Evolutionary conservation across 2,888 invertebrate genomes (phyloP).

Genomic region (Phytoseiulus persimilis): DNA sequence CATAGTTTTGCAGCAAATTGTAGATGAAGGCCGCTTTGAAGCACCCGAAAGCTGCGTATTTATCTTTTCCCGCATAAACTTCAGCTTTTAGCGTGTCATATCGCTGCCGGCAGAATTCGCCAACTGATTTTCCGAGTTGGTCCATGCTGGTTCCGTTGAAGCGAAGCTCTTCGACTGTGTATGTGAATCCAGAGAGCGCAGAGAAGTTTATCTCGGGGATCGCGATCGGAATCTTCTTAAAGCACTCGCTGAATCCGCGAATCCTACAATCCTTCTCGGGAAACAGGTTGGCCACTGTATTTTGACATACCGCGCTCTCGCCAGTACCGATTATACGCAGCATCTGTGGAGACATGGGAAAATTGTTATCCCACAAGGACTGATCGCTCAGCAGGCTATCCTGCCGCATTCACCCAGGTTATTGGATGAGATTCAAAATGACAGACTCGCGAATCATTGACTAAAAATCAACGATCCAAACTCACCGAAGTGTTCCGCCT

Average conservation of each 20-base stretch:
- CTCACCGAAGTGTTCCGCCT: slow-evolving; percentile 45
- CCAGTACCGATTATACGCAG: slow-evolving; percentile 44
- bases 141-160: slow-evolving; percentile 47
- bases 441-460: too few species aligned
- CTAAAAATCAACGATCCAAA: background rate
- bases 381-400: too few species aligned
- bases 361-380: too few species aligned
- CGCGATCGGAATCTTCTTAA: slow-evolving; percentile 43
- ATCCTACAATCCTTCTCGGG: slow-evolving; percentile 43
- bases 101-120: slow-evolving; percentile 42
- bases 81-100: slow-evolving; percentile 16
- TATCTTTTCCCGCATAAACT: slow-evolving; percentile 41
- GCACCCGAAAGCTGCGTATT: slow-evolving; percentile 40
- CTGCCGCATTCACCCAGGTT: too few species aligned
- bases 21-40: slow-evolving; percentile 41
- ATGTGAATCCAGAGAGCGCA: slow-evolving; percentile 54
- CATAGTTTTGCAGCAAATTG: slow-evolving; percentile 41
- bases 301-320: slow-evolving; percentile 44
- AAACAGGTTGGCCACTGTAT: slow-evolving; percentile 43
- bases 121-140: slow-evolving; percentile 46
- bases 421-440: too few species aligned
- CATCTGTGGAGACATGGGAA: background rate
- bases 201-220: slow-evolving; percentile 46
- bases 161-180: slow-evolving; percentile 50
- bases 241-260: slow-evolving; percentile 45